Evolutionary conservation across 2,888 invertebrate species (phyloP).

Genomic region (Drosophila kanekoi): DNA sequence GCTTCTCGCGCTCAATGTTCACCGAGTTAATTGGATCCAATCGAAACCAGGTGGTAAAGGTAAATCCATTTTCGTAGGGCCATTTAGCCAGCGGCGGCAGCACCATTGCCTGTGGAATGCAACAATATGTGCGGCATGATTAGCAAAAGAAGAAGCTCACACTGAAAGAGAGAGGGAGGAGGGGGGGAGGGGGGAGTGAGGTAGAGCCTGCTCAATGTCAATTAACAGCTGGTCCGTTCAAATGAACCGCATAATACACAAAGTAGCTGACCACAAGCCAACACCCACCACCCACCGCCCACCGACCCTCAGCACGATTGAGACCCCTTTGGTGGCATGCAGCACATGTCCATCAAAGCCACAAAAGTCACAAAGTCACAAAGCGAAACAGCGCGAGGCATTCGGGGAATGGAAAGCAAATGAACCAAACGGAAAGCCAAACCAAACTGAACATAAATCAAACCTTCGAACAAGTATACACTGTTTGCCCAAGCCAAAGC

Average conservation of each 20-base stretch:
- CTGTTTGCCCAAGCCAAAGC: neutral
- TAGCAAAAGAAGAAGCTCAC: neutral
- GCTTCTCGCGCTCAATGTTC: constrained; percentile 99
- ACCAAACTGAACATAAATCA: constrained; percentile 47
- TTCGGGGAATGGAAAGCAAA: neutral
- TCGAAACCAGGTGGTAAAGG: constrained; percentile 99
- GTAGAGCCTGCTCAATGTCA: constrained; percentile 34
- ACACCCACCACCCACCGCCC: too few species aligned
- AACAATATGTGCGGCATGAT: neutral
- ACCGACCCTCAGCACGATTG: too few species aligned
- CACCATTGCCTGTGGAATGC: constrained; percentile 92
- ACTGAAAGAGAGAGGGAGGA: neutral
- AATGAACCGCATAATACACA: constrained; percentile 34
- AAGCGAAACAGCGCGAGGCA: constrained; percentile 13
- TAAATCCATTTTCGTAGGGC: constrained; percentile 99
- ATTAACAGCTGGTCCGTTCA: constrained; percentile 40
- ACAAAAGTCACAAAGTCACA: constrained; percentile 21
- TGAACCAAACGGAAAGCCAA: constrained; percentile 6
- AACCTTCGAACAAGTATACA: constrained; percentile 34
- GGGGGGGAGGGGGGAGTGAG: neutral
- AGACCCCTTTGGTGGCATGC: constrained; percentile 8
- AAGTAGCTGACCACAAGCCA: constrained; percentile 4
- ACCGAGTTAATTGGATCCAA: constrained; percentile 99
- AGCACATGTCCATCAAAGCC: constrained; percentile 24
- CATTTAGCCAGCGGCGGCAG: constrained; percentile 98